Base-by-base conservation (phyloP, 2,113 vertebrate genomes). In the Anseranas semipalmata region DNA sequence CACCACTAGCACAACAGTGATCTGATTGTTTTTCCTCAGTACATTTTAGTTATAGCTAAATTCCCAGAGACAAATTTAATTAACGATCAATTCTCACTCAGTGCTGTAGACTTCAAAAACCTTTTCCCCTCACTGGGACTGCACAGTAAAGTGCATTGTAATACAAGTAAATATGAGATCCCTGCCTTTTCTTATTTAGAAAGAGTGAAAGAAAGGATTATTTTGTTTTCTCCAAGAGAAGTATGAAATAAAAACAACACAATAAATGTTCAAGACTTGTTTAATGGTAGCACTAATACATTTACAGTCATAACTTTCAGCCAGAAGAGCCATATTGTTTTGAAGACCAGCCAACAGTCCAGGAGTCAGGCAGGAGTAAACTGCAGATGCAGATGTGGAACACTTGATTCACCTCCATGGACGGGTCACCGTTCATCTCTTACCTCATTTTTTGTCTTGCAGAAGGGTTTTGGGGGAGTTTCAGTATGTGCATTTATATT, bases 41-140 rank as follows among this genome's bases (percentile, higher is more conserved):
- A 33, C 11, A 28, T 79, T 79, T 95, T 66, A 77, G 74, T 68
- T 76, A 85, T 45, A 89, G 71, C 48, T 79, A 89, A 85, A 63
- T 83, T 95, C 62, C 39, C 62, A 85, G 56, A 91, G 46, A 65
- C 39, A 84, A 92, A 94, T 93, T 87, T 91, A 93, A 92, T 95
- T 93, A 95, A 24, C 0, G 0, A 80, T 91, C 71, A 62, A 76
- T 93, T 89, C 87, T 91, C 74, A 67, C 62, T 92, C 56, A 52
- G 1, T n/a, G 53, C 15, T 66, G 18, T 7, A 75, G 73, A 79
- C 66, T 85, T 95, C 73, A 89, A 87, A 95, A 85, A 28, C 39
- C 66, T 62, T 93, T 75, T 82, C 43, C 28, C n/a, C 41, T 85
- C 1, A 0, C 58, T 41, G 39, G 50, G 41, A 10, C 35, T 87